phyloP scores from a whole-genome alignment of 2,888 invertebrate genomes.

The Drosophila paranaensis region DNA sequence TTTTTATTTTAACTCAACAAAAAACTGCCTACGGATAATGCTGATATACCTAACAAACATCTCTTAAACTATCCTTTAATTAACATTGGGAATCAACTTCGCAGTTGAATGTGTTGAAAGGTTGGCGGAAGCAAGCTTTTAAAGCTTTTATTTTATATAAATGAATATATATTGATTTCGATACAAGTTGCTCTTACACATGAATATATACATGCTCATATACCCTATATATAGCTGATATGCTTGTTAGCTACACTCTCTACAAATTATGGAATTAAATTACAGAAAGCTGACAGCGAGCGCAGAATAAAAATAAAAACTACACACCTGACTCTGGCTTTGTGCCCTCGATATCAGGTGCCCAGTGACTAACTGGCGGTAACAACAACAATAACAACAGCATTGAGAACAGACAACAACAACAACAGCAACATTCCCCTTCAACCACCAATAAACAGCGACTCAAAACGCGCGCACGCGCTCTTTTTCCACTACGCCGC shows the following conservation, averaged over 20 bases:
- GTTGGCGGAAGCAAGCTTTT: slow-evolving; percentile 7
- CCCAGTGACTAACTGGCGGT: slow-evolving; percentile 50
- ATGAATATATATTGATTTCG: background rate
- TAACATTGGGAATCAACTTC: background rate
- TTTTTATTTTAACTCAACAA: background rate
- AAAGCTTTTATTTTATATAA: background rate
- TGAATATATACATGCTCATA: background rate
- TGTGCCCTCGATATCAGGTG: slow-evolving; percentile 41
- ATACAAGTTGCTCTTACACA: background rate
- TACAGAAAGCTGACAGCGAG: slow-evolving; percentile 8
- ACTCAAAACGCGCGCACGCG: slow-evolving; percentile 74
- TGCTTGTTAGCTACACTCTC: slow-evolving; percentile 16
- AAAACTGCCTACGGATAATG: background rate
- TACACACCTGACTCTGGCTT: slow-evolving; percentile 67
- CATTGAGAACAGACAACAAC: slow-evolving; percentile 4
- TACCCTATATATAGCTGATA: slow-evolving; percentile 5
- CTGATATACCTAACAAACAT: no score
- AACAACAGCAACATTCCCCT: slow-evolving; percentile 6
- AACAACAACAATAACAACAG: slow-evolving; percentile 25
- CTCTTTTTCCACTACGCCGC: slow-evolving; percentile 47
- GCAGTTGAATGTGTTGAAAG: background rate
- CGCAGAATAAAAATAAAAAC: slow-evolving; percentile 23
- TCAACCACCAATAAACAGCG: slow-evolving; percentile 29
- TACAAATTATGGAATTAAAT: slow-evolving; percentile 16
- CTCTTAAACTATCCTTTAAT: background rate